phyloP scores from a whole-genome alignment of 2,888 invertebrate species.

The Fragum whitleyi region DNA sequence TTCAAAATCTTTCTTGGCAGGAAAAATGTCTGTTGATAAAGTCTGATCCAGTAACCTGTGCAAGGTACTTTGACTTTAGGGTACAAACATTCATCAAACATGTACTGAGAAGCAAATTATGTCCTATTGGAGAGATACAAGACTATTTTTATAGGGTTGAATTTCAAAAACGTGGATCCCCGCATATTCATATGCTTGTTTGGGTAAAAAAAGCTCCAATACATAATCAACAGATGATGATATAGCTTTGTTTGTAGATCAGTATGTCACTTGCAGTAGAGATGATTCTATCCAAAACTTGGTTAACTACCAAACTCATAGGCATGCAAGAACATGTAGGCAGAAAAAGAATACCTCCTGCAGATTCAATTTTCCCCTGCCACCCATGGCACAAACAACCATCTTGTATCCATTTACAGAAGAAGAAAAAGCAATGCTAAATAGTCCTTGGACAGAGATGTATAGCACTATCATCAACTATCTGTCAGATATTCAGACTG shows the following conservation, averaged over 20 bases:
- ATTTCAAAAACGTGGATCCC: constrained; percentile 69
- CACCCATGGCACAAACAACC: constrained; percentile 49
- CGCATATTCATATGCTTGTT: constrained; percentile 66
- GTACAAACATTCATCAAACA: constrained; percentile 49
- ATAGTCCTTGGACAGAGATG: too few relatives aligned
- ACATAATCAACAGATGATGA: constrained; percentile 29
- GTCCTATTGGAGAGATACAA: constrained; percentile 57
- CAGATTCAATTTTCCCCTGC: constrained; percentile 62
- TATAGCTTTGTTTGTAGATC: constrained; percentile 39
- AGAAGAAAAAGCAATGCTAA: too few relatives aligned
- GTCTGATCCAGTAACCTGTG: constrained; percentile 69
- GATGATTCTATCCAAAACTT: constrained; percentile 38
- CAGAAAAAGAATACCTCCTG: constrained; percentile 51
- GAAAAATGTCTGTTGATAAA: constrained; percentile 61
- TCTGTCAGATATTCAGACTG: constrained; percentile 24
- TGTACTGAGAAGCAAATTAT: constrained; percentile 20
- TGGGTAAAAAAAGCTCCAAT: constrained; percentile 66
- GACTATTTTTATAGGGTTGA: constrained; percentile 67
- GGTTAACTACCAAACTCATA: constrained; percentile 55
- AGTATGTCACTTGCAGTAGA: constrained; percentile 46
- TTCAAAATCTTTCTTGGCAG: constrained; percentile 49
- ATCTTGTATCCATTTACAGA: constrained; percentile 46
- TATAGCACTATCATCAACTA: constrained; percentile 10
- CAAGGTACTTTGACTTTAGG: constrained; percentile 46
- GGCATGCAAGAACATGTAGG: constrained; percentile 64